phyloP scores from a whole-genome alignment of 2,888 invertebrate genomes.

The Eristalinus aeneus region DNA sequence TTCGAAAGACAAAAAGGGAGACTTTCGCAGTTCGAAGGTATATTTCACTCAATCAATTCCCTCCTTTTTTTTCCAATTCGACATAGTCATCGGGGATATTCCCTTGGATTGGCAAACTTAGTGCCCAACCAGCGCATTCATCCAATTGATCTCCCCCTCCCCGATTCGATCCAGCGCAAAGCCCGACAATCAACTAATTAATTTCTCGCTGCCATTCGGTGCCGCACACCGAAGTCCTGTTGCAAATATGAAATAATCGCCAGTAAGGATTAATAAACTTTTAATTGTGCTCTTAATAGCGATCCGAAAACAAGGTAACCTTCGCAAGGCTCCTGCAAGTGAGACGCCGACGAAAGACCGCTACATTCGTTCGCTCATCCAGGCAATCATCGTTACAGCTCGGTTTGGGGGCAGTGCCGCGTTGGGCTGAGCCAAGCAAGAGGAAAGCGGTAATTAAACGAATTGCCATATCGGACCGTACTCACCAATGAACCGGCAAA shows the following conservation, averaged over 20 bases:
- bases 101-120: no score
- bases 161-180: constrained; percentile 56
- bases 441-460: constrained; percentile 56
- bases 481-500: constrained; percentile 65
- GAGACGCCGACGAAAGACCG: neutral
- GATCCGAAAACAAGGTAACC: constrained; percentile 57
- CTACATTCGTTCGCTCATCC: constrained; percentile 6
- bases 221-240: constrained; percentile 20
- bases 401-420: neutral
- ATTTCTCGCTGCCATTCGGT: constrained; percentile 3
- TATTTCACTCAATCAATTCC: no score
- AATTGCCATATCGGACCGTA: constrained; percentile 55
- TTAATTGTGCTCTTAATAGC: constrained; percentile 55
- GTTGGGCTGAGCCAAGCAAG: neutral
- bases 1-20: no score
- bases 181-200: constrained; percentile 64
- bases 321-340: neutral
- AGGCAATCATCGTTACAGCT: constrained; percentile 47
- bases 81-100: no score
- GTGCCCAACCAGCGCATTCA: neutral
- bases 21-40: no score
- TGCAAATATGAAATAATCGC: constrained; percentile 56
- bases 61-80: no score
- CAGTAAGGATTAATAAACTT: constrained; percentile 68
- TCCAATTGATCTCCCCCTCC: constrained; percentile 34